Percentiles rank a stretch among this genome's conserved stretches.
phyloP scores from a whole-genome alignment of 2,113 vertebrate species.

The Lathamus discolor region DNA sequence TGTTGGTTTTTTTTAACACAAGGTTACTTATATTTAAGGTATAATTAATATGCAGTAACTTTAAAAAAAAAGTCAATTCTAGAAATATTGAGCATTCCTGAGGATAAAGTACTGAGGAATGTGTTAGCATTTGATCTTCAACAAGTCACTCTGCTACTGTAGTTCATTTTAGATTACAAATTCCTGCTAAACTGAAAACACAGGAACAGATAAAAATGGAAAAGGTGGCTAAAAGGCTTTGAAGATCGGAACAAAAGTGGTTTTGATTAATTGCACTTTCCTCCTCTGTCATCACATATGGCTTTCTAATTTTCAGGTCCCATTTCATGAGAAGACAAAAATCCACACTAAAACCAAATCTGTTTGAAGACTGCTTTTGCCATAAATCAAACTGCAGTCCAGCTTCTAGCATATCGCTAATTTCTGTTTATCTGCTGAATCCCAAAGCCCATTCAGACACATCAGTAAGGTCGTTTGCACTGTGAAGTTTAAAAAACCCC shows the following conservation, averaged over 20 bases:
- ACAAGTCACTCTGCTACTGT: neutral
- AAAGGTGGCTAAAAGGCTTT: slow-evolving; percentile 24
- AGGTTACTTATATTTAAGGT: neutral
- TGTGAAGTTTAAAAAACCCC: neutral
- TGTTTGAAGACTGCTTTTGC: slow-evolving; percentile 27
- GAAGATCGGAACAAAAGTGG: slow-evolving; percentile 10
- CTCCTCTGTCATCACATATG: neutral
- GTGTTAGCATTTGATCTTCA: neutral
- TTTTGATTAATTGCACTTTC: slow-evolving; percentile 60
- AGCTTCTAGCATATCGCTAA: neutral
- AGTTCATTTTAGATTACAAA: slow-evolving; percentile 22
- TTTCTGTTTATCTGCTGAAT: neutral
- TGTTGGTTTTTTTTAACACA: neutral
- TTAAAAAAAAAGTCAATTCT: neutral
- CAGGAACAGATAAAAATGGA: slow-evolving; percentile 4
- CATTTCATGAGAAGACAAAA: slow-evolving; percentile 7
- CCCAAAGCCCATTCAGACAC: neutral
- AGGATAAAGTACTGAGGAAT: neutral
- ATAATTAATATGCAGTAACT: neutral
- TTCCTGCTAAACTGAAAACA: slow-evolving; percentile 5
- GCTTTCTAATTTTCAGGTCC: slow-evolving; percentile 7
- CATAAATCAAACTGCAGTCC: slow-evolving; percentile 2
- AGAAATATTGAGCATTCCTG: neutral
- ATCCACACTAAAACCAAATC: neutral
- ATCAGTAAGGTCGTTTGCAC: neutral